Percentiles rank a stretch among this genome's conserved stretches.
phyloP scores from a whole-genome alignment of 1,140 invertebrate species.

The Carposina sasakii region DNA sequence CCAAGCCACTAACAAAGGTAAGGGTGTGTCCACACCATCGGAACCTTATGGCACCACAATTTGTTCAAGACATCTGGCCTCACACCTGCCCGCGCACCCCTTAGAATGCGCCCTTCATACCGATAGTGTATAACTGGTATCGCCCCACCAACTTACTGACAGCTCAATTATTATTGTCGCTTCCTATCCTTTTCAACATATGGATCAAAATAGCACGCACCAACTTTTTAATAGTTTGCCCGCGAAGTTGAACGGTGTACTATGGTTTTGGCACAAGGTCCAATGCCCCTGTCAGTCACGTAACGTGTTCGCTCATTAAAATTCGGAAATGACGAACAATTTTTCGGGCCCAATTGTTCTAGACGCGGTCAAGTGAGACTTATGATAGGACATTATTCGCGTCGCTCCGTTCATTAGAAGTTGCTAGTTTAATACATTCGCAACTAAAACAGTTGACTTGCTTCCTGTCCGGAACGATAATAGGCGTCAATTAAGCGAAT shows the following conservation, averaged over 20 bases:
- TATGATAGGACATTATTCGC: conserved; percentile 36
- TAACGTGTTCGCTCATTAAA: conserved; percentile 60
- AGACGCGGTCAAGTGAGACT: conserved; percentile 55
- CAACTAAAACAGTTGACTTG: conserved; percentile 44
- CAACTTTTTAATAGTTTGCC: conserved; percentile 12
- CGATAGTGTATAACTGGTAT: conserved; percentile 28
- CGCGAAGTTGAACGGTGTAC: conserved; percentile 36
- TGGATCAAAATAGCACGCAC: conserved; percentile 31
- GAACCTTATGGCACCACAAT: conserved; percentile 68
- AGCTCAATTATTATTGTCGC: neutral
- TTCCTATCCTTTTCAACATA: conserved; percentile 19
- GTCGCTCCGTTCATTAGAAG: conserved; percentile 51
- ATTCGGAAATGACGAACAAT: conserved; percentile 69
- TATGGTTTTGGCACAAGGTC: conserved; percentile 64
- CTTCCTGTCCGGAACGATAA: conserved; percentile 37
- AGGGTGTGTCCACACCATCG: conserved; percentile 59
- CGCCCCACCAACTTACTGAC: neutral
- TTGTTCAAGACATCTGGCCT: conserved; percentile 71
- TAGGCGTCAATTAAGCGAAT: conserved; percentile 51
- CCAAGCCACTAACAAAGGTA: conserved; percentile 55
- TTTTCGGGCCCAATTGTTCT: conserved; percentile 58
- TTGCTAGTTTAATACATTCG: conserved; percentile 32
- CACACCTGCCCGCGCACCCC: conserved; percentile 63
- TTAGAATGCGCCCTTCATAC: conserved; percentile 38
- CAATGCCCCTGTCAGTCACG: conserved; percentile 64